Evolutionary conservation across 2,113 vertebrate genomes (phyloP).

Genomic region (Scortum barcoo): DNA sequence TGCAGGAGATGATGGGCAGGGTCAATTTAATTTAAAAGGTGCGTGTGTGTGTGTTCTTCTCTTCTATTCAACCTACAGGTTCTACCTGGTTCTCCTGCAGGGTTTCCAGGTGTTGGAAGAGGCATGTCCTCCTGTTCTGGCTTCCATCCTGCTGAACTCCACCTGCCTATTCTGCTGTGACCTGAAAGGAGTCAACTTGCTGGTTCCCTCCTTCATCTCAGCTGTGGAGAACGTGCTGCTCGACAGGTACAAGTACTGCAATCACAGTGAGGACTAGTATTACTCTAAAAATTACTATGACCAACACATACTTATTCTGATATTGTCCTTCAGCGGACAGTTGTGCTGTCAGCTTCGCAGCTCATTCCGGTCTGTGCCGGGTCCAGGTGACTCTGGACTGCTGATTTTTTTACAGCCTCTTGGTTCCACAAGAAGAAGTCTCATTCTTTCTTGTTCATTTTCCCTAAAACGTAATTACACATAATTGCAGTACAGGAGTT

Average conservation of each 20-base stretch:
- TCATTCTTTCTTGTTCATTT: background rate
- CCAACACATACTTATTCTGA: too few species aligned
- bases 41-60: slow-evolving; percentile 3
- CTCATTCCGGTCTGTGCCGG: background rate
- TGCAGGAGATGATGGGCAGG: background rate
- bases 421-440: background rate
- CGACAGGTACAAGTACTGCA: slow-evolving; percentile 87
- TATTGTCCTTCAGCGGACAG: too few species aligned
- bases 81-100: slow-evolving; percentile 96
- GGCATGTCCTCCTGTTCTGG: slow-evolving; percentile 88
- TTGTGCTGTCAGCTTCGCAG: background rate
- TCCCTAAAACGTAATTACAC: background rate
- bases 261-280: background rate
- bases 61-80: slow-evolving; percentile 79
- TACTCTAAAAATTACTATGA: background rate
- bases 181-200: slow-evolving; percentile 92
- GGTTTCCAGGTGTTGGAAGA: slow-evolving; percentile 93
- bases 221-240: slow-evolving; percentile 94
- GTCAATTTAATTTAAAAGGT: background rate
- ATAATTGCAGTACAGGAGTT: too few species aligned
- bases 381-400: background rate
- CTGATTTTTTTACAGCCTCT: background rate
- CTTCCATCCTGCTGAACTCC: slow-evolving; percentile 94
- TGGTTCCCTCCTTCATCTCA: slow-evolving; percentile 93
- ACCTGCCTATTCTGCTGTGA: slow-evolving; percentile 94